These are phyloP conservation scores for Phaonia tiefii DNA, from an alignment of 2,888 invertebrate species.

Conservation along the genomic window DNA sequence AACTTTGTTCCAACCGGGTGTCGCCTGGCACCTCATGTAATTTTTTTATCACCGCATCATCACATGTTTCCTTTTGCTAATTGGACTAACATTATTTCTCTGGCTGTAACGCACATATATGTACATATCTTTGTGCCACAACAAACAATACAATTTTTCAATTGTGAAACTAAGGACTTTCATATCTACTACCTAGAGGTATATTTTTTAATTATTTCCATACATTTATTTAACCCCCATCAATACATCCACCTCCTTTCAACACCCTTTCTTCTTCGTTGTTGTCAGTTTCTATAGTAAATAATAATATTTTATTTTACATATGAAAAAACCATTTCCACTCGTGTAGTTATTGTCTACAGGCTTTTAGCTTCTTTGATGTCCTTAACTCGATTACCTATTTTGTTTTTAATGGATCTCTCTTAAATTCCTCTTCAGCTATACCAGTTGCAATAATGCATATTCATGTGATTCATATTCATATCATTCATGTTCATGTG, in stretches of 20 bases:
- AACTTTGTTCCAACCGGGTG: no score
- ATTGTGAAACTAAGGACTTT: conserved; percentile 1
- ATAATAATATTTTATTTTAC: conserved; percentile 1
- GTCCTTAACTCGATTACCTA: conserved; percentile 53
- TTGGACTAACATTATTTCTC: neutral
- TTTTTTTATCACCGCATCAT: no score
- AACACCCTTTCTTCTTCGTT: no score
- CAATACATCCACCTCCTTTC: neutral
- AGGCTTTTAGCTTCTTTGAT: conserved; percentile 27
- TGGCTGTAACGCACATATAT: conserved; percentile 15
- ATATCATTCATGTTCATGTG: neutral
- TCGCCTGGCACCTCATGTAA: no score
- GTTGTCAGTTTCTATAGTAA: conserved; percentile 12
- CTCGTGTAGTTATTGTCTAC: conserved; percentile 26
- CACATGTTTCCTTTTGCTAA: no score
- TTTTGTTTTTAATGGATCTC: neutral
- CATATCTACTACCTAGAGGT: conserved; percentile 10
- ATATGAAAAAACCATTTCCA: conserved; percentile 4
- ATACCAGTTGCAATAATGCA: conserved; percentile 1
- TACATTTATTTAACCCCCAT: neutral
- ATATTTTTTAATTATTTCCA: conserved; percentile 6
- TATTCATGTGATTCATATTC: neutral
- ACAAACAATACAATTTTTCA: conserved; percentile 46
- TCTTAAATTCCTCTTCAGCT: no score
- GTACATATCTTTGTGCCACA: conserved; percentile 26